Evolutionary conservation across 2,888 invertebrate genomes (phyloP).

Genomic region (Lucinisca nassula): DNA sequence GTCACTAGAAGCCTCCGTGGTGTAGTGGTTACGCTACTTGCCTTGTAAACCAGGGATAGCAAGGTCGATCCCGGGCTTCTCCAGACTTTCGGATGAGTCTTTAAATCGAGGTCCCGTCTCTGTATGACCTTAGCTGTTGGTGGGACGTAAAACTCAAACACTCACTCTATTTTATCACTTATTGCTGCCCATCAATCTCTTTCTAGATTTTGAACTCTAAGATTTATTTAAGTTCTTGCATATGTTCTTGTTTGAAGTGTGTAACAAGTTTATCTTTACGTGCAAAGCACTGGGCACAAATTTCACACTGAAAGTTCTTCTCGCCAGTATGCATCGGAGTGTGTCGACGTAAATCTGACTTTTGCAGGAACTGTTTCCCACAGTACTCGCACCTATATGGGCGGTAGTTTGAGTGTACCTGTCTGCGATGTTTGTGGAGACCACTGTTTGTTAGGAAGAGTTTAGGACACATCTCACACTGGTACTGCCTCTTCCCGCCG

Average conservation of each 20-base stretch:
- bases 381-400: slow-evolving; percentile 64
- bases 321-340: slow-evolving; percentile 62
- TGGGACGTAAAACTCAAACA: no score
- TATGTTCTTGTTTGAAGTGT: background rate
- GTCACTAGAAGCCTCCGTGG: no score
- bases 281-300: slow-evolving; percentile 60
- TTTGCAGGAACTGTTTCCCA: slow-evolving; percentile 58
- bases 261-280: background rate
- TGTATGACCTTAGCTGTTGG: no score
- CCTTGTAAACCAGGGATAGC: no score
- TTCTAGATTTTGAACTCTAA: no score
- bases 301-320: slow-evolving; percentile 52
- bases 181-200: no score
- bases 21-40: no score
- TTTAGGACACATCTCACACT: slow-evolving; percentile 15
- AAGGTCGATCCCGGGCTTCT: no score
- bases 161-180: no score
- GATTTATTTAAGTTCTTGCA: background rate
- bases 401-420: slow-evolving; percentile 37
- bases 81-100: no score
- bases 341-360: slow-evolving; percentile 63
- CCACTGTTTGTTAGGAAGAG: slow-evolving; percentile 1
- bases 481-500: slow-evolving; percentile 4
- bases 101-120: no score
- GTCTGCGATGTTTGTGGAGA: background rate